phyloP scores from a whole-genome alignment of 1,140 invertebrate species.

The Euborellia annulipes region DNA sequence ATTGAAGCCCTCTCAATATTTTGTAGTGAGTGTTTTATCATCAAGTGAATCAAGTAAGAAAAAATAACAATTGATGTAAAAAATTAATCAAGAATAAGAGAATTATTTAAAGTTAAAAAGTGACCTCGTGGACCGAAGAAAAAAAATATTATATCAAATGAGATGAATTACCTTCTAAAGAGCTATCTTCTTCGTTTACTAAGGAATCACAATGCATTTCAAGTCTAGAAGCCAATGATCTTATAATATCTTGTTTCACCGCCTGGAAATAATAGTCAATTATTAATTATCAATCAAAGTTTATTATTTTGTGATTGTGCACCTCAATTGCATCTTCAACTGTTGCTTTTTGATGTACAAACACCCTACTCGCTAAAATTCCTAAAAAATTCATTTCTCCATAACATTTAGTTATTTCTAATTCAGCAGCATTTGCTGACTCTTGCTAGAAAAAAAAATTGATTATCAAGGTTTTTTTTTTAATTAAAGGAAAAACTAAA shows the following conservation, averaged over 20 bases:
- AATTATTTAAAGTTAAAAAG: no score
- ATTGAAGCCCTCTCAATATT: no score
- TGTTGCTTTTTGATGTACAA: conserved; percentile 50
- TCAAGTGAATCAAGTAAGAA: no score
- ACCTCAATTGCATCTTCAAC: conserved; percentile 42
- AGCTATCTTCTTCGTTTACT: conserved; percentile 55
- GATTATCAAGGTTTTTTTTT: no score
- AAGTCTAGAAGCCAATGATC: conserved; percentile 57
- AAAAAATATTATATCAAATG: no score
- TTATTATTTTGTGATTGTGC: conserved; percentile 4
- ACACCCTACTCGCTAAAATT: conserved; percentile 48
- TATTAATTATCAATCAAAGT: no score
- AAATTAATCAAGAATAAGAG: no score
- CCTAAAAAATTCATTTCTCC: conserved; percentile 41
- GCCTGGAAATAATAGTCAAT: conserved; percentile 23
- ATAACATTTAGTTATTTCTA: conserved; percentile 18
- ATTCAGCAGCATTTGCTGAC: conserved; percentile 6
- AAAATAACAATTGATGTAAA: no score
- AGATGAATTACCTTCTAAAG: conserved; percentile 37
- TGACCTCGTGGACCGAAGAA: no score
- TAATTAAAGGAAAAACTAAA: neutral
- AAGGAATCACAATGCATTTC: conserved; percentile 75
- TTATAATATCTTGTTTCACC: conserved; percentile 58
- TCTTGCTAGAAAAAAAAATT: neutral
- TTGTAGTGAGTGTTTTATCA: no score